Evolutionary conservation across 2,113 vertebrate genomes (phyloP).

Genomic region (Corythoichthys haematopterus): DNA sequence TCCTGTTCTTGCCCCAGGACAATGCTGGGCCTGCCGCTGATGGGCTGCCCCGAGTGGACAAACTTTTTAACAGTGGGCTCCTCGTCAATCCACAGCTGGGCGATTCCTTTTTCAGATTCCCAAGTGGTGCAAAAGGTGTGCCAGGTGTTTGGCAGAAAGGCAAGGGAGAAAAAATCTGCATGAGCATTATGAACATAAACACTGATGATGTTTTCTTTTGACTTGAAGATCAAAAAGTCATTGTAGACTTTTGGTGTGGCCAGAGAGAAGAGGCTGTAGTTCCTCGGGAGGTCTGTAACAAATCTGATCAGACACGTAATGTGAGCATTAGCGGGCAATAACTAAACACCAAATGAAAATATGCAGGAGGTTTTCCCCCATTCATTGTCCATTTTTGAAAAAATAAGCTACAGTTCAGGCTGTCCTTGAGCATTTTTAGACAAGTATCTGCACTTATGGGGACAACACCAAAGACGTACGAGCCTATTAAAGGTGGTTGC

Average conservation of each 20-base stretch:
- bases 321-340: not conserved
- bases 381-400: too few species aligned
- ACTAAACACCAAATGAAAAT: too few species aligned
- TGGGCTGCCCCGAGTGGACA: slow-evolving; percentile 2
- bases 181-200: accelerated
- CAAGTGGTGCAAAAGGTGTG: slow-evolving; percentile 44
- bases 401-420: too few species aligned
- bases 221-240: slow-evolving; percentile 28
- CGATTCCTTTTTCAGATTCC: slow-evolving; percentile 21
- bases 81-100: slow-evolving; percentile 49
- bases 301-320: slow-evolving; percentile 20
- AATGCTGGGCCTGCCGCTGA: slow-evolving; percentile 9
- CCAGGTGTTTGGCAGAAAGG: slow-evolving; percentile 26
- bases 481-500: too few species aligned
- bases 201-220: not conserved
- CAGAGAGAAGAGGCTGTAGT: slow-evolving; percentile 25
- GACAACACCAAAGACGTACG: too few species aligned
- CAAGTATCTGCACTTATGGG: too few species aligned
- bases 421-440: too few species aligned
- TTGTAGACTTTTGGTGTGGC: slow-evolving; percentile 2
- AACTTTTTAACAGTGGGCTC: slow-evolving; percentile 30
- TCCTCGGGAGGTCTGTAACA: slow-evolving; percentile 35
- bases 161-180: slow-evolving; percentile 13
- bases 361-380: too few species aligned
- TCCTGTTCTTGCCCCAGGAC: slow-evolving; percentile 48